Evolutionary conservation across 1,140 invertebrate genomes (phyloP).

Genomic region (Coenobita brevimanus): DNA sequence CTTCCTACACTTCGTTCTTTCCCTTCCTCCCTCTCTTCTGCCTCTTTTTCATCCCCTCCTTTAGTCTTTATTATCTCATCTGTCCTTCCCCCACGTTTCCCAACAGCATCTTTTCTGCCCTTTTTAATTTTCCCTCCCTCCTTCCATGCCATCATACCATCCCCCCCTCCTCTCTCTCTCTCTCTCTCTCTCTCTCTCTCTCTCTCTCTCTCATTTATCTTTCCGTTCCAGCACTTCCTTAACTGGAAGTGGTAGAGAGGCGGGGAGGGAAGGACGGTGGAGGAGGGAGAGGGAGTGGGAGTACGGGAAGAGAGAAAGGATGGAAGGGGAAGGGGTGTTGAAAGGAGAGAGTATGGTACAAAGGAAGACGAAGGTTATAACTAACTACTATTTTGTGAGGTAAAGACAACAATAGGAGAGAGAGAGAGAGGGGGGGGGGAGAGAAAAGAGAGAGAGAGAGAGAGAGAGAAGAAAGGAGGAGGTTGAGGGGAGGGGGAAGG

Average conservation of each 20-base stretch:
- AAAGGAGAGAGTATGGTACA: background rate
- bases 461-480: conserved; percentile 14
- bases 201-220: background rate
- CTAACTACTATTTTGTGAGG: background rate
- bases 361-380: background rate
- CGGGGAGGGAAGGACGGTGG: background rate
- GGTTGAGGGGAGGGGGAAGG: background rate
- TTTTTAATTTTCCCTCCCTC: background rate
- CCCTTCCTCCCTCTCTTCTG: too few species aligned
- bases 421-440: background rate
- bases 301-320: background rate
- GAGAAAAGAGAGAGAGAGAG: conserved; percentile 15
- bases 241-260: background rate
- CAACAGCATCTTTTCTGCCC: background rate
- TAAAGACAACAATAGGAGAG: background rate
- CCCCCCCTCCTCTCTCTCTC: conserved; percentile 3
- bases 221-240: background rate
- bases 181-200: conserved; percentile 5
- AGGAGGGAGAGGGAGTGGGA: background rate
- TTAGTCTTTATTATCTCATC: too few species aligned
- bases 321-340: background rate
- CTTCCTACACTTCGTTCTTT: too few species aligned
- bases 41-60: too few species aligned
- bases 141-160: too few species aligned
- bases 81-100: too few species aligned